These are phyloP conservation scores for Clinocottus analis DNA, from an alignment of 2,113 vertebrate genomes.

Conservation along the genomic window DNA sequence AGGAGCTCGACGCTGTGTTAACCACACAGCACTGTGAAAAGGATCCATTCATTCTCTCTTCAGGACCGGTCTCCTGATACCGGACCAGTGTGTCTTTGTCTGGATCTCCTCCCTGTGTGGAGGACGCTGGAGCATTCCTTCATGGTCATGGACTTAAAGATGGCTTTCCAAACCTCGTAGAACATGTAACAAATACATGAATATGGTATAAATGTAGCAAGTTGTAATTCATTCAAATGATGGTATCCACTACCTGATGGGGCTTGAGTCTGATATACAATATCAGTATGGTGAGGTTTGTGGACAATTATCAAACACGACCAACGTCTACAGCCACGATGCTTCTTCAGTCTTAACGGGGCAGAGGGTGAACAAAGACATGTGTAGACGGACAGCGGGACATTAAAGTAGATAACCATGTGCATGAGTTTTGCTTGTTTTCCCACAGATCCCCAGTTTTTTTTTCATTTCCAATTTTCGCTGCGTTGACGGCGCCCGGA, in stretches of 20 bases:
- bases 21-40: not conserved
- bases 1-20: not conserved
- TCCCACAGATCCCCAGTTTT: not conserved
- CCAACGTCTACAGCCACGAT: not conserved
- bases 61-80: not conserved
- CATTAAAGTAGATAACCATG: not conserved
- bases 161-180: too few species aligned
- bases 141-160: too few species aligned
- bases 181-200: too few species aligned
- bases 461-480: not conserved
- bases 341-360: not conserved
- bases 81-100: too few species aligned
- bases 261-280: too few species aligned
- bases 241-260: too few species aligned
- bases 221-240: too few species aligned
- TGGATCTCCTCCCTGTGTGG: too few species aligned
- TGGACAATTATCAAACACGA: not conserved
- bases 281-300: not conserved
- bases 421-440: too few species aligned
- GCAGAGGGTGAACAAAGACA: not conserved
- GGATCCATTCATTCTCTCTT: not conserved
- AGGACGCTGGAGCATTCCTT: too few species aligned
- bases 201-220: too few species aligned
- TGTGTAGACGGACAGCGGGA: not conserved
- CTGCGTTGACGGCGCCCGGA: not conserved